A percentile compares a stretch with the other conserved stretches of the same genome.
phyloP scores from a whole-genome alignment of 2,797 vertebrate genomes.

The Capromys pilorides region DNA sequence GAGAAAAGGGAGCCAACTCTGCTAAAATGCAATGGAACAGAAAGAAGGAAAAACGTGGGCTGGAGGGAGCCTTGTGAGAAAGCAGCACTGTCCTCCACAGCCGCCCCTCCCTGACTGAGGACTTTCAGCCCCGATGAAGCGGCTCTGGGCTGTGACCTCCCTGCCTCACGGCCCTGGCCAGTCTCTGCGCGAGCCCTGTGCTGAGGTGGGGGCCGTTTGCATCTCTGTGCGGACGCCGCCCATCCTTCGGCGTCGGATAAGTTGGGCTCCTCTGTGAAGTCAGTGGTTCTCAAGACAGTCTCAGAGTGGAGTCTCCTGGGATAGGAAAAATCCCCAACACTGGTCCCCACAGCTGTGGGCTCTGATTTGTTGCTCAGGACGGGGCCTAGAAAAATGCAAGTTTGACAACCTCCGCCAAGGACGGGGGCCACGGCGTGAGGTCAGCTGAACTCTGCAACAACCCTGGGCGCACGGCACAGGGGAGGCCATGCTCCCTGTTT shows the following conservation, averaged over 20 bases:
- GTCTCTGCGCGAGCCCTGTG: not conserved
- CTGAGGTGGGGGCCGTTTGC: not conserved
- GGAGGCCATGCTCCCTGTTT: not conserved
- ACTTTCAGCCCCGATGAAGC: not conserved
- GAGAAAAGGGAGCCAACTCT: not conserved
- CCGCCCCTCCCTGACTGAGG: not conserved
- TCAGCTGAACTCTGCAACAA: not conserved
- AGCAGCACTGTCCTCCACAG: not conserved
- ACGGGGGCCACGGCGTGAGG: not conserved
- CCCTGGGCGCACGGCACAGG: conserved; percentile 28
- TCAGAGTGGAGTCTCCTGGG: not conserved
- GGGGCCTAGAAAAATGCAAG: not conserved
- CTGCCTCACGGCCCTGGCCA: not conserved
- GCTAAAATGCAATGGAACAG: not conserved
- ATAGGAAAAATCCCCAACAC: not conserved
- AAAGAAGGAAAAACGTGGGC: not conserved
- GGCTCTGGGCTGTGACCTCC: not conserved
- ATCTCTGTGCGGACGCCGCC: not conserved
- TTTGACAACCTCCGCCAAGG: not conserved
- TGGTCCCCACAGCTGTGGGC: not conserved
- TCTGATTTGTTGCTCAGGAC: not conserved
- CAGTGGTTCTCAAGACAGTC: not conserved
- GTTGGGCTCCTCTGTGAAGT: not conserved
- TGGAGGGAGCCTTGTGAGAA: not conserved
- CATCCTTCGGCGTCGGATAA: not conserved